Evolutionary conservation across 2,888 invertebrate species (phyloP), one percentile per base, ranked within the genome.

Genomic region (Platycheirus rosarum): DNA sequence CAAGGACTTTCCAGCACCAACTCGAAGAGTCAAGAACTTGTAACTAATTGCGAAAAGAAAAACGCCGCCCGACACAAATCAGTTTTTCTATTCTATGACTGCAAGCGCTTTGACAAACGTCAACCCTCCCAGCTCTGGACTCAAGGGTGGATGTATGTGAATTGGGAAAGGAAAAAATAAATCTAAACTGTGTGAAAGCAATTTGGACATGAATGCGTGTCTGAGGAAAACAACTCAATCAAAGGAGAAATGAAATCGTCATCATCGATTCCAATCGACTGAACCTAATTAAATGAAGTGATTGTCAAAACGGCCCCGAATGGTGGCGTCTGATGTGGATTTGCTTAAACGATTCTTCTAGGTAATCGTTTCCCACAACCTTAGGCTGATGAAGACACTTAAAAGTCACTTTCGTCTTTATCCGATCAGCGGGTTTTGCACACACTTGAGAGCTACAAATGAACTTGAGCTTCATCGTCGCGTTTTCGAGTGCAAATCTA

Each of bases 201-300:
- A 71, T 80, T 76, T 71, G 65, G 46, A 66, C 13, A 44, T 68
- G 60, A 78, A 82, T 85, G 73, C 71, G 82, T 82, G 82, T 79
- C 86, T 86, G 86, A 85, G 86, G 85, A 86, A 88, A 88, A 88
- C 88, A 88, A 88, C 87, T 85, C 84, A 85, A 85, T 85, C 79
- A 85, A 73, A 69, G 53, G 70, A 74, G 62, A 74, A 79, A 79
- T 76, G 71, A 71, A 85, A 70, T 82, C 84, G 87, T 88, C 89
- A 87, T 88, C 89, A 88, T 90, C 88, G 89, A 90, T 90, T 90
- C 90, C 90, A 87, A 88, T 87, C 89, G 90, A 90, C 89, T 90
- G 90, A 88, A 86, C 87, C 87, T 87, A 87, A 89, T 88, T 90
- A 87, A 89, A 87, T 88, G 88, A 88, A 89, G 89, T 89, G 88